phyloP scores from a whole-genome alignment of 2,113 vertebrate species.

The Bostrychus sinensis region DNA sequence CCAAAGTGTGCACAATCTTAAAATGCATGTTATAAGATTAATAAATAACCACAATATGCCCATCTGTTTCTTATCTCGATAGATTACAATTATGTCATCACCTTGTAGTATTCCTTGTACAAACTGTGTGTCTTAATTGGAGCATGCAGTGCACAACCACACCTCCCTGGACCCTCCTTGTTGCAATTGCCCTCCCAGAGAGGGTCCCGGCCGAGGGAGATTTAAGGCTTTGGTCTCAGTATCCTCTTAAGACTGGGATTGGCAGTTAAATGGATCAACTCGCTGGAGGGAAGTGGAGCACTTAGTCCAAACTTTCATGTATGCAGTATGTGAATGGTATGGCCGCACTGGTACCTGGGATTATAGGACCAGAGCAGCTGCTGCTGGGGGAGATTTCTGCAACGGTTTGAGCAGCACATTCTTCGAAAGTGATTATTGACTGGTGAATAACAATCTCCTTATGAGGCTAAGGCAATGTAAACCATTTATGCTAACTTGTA shows the following conservation, averaged over 20 bases:
- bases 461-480: conserved; percentile 53
- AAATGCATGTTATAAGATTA: no score
- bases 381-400: conserved; percentile 28
- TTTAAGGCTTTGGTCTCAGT: conserved; percentile 71
- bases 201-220: conserved; percentile 43
- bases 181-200: conserved; percentile 5
- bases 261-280: conserved; percentile 73
- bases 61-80: no score
- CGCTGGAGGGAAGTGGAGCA: conserved; percentile 55
- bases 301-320: conserved; percentile 65
- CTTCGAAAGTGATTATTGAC: conserved; percentile 59
- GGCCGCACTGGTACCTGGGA: conserved; percentile 29
- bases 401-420: conserved; percentile 37
- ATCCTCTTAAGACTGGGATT: conserved; percentile 73
- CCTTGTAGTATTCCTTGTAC: background rate
- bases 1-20: no score
- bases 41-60: no score
- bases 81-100: no score
- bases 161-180: conserved; percentile 10
- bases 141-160: conserved; percentile 14
- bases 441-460: conserved; percentile 51
- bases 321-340: conserved; percentile 30
- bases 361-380: conserved; percentile 43
- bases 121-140: background rate
- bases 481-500: conserved; percentile 40